These are phyloP conservation scores for Falco peregrinus DNA, from an alignment of 2,797 vertebrate genomes.

Conservation along the genomic window DNA sequence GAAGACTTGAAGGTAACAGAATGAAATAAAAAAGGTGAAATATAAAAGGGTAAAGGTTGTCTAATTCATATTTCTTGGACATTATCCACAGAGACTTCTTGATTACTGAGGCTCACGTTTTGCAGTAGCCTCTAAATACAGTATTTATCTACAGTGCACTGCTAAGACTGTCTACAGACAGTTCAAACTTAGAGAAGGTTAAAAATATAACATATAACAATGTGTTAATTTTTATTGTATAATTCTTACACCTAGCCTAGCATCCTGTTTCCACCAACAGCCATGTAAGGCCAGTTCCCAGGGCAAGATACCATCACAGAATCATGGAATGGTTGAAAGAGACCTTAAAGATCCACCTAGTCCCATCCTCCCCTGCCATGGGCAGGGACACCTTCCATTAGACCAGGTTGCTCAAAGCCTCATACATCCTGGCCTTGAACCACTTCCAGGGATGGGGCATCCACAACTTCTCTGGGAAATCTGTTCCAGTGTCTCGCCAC, in stretches of 20 bases:
- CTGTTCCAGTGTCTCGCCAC: background rate
- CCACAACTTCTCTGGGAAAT: too few species aligned
- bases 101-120: background rate
- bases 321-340: background rate
- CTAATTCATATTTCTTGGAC: background rate
- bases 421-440: background rate
- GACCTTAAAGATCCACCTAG: too few species aligned
- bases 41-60: background rate
- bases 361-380: too few species aligned
- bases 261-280: background rate
- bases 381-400: background rate
- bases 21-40: background rate
- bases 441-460: background rate
- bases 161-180: background rate
- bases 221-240: background rate
- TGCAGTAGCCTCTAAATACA: too few species aligned
- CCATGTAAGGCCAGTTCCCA: background rate
- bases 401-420: too few species aligned
- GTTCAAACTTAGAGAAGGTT: background rate
- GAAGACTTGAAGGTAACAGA: fast-evolving
- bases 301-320: background rate
- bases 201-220: background rate
- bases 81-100: background rate
- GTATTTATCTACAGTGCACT: background rate
- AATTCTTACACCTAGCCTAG: background rate